A percentile compares a stretch with the other conserved stretches of the same genome.
Conservation (phyloP, 2,888 invertebrate species). For the Drosophila buzzatii region DNA sequence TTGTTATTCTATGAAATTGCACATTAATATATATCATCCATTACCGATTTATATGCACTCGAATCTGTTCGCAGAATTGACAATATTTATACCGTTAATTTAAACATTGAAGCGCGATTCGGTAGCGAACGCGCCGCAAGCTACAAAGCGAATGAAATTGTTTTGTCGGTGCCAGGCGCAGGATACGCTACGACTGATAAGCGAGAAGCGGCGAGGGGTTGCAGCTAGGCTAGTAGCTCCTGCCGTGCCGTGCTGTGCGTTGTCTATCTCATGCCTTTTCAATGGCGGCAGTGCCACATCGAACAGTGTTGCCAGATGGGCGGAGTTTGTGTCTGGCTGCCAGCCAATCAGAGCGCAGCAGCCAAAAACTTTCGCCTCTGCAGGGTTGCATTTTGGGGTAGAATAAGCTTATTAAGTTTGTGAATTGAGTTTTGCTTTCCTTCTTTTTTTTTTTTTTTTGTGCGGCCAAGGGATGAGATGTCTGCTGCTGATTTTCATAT, state of each 20-base stretch:
- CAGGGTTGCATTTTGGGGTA: constrained; percentile 70
- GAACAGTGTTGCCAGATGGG: constrained; percentile 57
- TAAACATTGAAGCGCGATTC: constrained; percentile 52
- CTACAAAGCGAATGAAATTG: constrained; percentile 60
- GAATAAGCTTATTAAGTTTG: constrained; percentile 73
- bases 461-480: constrained; percentile 2
- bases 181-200: constrained; percentile 58
- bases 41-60: constrained; percentile 3
- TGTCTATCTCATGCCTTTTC: constrained; percentile 37
- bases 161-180: constrained; percentile 33
- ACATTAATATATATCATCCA: constrained; percentile 23
- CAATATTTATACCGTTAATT: constrained; percentile 12
- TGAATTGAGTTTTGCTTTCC: not conserved
- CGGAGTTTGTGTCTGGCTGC: constrained; percentile 35
- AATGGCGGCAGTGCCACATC: constrained; percentile 74
- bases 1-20: constrained; percentile 34
- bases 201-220: constrained; percentile 48
- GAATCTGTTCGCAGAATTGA: constrained; percentile 5
- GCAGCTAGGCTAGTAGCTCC: constrained; percentile 17
- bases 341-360: constrained; percentile 54
- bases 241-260: constrained; percentile 11
- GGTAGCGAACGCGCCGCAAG: constrained; percentile 59
- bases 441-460: not conserved
- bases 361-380: constrained; percentile 34
- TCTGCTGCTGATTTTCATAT: constrained; percentile 34